Evolutionary conservation across 2,888 invertebrate genomes (phyloP).

Genomic region (Oscheius sp.): DNA sequence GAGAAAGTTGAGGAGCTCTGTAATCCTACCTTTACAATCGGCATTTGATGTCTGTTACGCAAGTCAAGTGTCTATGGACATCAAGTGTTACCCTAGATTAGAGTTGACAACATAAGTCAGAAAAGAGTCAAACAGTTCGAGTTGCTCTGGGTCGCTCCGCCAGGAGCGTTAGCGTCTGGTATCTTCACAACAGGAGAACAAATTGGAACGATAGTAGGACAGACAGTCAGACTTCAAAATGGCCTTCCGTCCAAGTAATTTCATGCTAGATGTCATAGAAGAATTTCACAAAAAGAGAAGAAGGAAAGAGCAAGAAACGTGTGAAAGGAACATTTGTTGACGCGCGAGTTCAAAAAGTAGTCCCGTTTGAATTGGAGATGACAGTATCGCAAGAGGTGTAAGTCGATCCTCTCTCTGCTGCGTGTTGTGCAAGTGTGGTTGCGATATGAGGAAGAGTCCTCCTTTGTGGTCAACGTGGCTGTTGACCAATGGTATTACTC

Average conservation of each 20-base stretch:
- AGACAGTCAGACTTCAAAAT: too few species aligned
- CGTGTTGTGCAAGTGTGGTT: not conserved
- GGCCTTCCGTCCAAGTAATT: too few species aligned
- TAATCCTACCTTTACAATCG: not conserved
- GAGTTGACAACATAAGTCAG: too few species aligned
- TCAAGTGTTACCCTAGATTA: too few species aligned
- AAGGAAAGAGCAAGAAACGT: too few species aligned
- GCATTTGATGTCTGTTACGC: not conserved
- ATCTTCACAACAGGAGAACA: too few species aligned
- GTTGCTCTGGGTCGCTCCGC: too few species aligned
- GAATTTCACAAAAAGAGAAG: too few species aligned
- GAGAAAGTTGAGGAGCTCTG: not conserved
- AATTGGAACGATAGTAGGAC: too few species aligned
- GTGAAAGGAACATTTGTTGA: not conserved
- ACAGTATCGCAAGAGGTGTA: not conserved
- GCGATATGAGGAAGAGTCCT: conserved; percentile 27
- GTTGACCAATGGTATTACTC: conserved; percentile 30
- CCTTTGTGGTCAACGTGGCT: conserved; percentile 13
- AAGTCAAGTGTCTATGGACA: not conserved
- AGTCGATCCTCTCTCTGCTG: conserved; percentile 7
- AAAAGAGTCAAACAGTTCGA: too few species aligned
- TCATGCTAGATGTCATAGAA: too few species aligned
- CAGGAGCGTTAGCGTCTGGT: too few species aligned
- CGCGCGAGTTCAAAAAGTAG: not conserved
- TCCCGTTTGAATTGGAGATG: not conserved